Percentiles rank a stretch among this genome's conserved stretches.
Evolutionary conservation across 2,797 vertebrate genomes (phyloP).

Genomic region (Takifugu ocellatus): DNA sequence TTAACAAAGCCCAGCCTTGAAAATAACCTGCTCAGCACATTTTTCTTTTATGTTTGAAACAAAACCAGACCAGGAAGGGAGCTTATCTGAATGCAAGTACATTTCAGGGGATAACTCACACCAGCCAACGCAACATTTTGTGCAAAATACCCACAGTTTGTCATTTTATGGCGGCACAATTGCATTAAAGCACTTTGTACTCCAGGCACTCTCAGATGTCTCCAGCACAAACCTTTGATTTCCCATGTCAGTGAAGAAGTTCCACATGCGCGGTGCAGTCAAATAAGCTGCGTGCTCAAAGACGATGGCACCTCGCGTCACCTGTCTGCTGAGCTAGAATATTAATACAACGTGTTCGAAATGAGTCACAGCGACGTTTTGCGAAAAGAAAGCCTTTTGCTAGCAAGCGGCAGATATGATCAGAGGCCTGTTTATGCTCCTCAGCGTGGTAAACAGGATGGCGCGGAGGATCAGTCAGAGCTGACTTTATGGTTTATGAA

Average conservation of each 20-base stretch:
- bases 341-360: conserved; percentile 72
- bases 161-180: conserved; percentile 41
- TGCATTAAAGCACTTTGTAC: conserved; percentile 51
- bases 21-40: conserved; percentile 9
- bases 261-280: conserved; percentile 34
- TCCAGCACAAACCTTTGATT: conserved; percentile 62
- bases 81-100: conserved; percentile 21
- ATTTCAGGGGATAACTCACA: conserved; percentile 33
- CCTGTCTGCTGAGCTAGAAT: conserved; percentile 67
- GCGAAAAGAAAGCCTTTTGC: conserved; percentile 58
- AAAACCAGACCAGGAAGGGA: conserved; percentile 15
- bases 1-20: conserved; percentile 46
- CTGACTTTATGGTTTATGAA: conserved; percentile 79
- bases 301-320: conserved; percentile 60
- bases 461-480: conserved; percentile 75
- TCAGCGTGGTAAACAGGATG: conserved; percentile 76
- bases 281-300: conserved; percentile 55
- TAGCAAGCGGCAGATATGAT: conserved; percentile 70
- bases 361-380: conserved; percentile 57
- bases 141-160: conserved; percentile 47
- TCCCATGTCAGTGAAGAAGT: conserved; percentile 40
- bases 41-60: conserved; percentile 33
- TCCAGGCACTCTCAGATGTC: conserved; percentile 42
- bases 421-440: conserved; percentile 68
- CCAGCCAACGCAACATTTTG: conserved; percentile 14